Base-by-base conservation (phyloP, 23 tunicate genomes). In the Clavelina lepadiformis region DNA sequence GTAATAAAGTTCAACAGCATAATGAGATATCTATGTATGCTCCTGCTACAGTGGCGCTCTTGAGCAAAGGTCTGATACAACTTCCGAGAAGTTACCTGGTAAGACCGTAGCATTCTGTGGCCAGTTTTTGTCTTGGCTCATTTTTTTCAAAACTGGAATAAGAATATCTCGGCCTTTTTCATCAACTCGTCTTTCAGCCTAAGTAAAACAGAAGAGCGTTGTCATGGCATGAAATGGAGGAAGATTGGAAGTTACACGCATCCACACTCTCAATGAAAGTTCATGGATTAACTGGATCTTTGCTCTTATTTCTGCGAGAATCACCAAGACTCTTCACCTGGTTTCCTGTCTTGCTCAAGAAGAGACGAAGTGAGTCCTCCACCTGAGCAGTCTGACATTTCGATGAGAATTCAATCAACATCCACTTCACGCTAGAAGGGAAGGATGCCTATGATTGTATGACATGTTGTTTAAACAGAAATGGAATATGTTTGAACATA, bases 401-500 rank as follows among this genome's bases (percentile, higher is more conserved):
- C 18, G 46, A 24, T 25, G 61, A 51, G 46, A 83, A 83, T 29
- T 75, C 71, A 26, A 83, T 30, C 50, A 69, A 41, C 92, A 83
- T 83, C 73, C 78, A 75, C 35, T 68, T 60, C 11, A 83, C 92
- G 22, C 70, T 50, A 22, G 64, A 29, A 51, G 80, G 92, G 36
- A 83, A 75, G 37, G 71, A 36, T 3, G 81, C 92, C 92, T 83
- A 61, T n/a, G n/a, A n/a, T n/a, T n/a, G n/a, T n/a, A n/a, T n/a
- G n/a, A n/a, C n/a, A n/a, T n/a, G n/a, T n/a, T n/a, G n/a, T n/a
- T n/a, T n/a, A n/a, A n/a, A n/a, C n/a, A n/a, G n/a, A n/a, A n/a
- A n/a, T n/a, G n/a, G n/a, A n/a, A n/a, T n/a, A n/a, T n/a, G n/a
- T n/a, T n/a, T n/a, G n/a, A n/a, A n/a, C n/a, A n/a, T n/a, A n/a